A percentile compares a stretch with the other conserved stretches of the same genome.
Evolutionary conservation across 2,888 invertebrate genomes (phyloP).

Genomic region (Caenorhabditis sp.): DNA sequence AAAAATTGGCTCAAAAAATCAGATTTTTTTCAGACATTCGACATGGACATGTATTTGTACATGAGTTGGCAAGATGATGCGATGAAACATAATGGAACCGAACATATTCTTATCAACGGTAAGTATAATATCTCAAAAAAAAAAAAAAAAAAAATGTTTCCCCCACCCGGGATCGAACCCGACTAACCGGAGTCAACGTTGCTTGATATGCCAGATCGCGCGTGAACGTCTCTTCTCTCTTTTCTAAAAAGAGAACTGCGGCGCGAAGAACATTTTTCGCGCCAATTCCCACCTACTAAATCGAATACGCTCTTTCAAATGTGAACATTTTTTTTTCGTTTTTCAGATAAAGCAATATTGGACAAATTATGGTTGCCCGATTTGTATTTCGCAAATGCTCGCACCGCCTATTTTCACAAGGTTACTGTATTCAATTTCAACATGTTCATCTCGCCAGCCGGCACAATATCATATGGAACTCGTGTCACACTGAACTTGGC

Average conservation of each 20-base stretch:
- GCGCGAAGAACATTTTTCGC: too few relatives aligned
- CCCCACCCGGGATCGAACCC: neutral
- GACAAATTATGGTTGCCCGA: constrained; percentile 63
- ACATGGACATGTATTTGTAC: constrained; percentile 65
- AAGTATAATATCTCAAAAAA: neutral
- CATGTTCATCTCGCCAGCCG: constrained; percentile 59
- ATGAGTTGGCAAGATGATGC: constrained; percentile 60
- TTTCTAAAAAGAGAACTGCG: too few relatives aligned
- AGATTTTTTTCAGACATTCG: constrained; percentile 57
- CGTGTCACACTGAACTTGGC: constrained; percentile 72
- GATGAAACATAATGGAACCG: constrained; percentile 53
- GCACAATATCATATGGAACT: constrained; percentile 59
- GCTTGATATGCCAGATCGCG: too few relatives aligned
- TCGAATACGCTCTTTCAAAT: too few relatives aligned
- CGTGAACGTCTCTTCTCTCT: too few relatives aligned
- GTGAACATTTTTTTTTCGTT: too few relatives aligned
- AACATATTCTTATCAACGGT: constrained; percentile 56
- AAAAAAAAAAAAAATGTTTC: neutral
- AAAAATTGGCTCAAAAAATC: too few relatives aligned
- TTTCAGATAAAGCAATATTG: constrained; percentile 52
- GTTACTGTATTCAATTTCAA: constrained; percentile 64
- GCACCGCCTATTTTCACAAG: constrained; percentile 62
- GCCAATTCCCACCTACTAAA: too few relatives aligned
- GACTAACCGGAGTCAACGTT: too few relatives aligned
- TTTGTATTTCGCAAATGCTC: constrained; percentile 63